phyloP scores from a whole-genome alignment of 2,113 vertebrate genomes.

The Hydrolagus affinis region DNA sequence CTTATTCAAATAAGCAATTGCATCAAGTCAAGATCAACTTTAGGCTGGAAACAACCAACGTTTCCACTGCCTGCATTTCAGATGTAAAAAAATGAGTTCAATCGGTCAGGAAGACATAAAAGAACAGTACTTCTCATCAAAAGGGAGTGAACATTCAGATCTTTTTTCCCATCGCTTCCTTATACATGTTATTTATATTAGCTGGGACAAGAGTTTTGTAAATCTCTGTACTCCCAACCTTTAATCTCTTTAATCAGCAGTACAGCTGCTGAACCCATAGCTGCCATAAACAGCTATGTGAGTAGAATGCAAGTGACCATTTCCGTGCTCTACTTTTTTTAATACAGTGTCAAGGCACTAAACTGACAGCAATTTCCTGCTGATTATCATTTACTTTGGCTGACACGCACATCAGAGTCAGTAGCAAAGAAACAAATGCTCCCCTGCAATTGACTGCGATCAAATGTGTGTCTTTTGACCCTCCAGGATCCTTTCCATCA shows the following conservation, averaged over 20 bases:
- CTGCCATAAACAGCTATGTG: no score
- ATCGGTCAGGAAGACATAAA: background rate
- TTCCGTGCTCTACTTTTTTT: no score
- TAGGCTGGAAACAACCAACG: no score
- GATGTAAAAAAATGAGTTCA: background rate
- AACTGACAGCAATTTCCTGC: background rate
- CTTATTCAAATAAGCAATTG: background rate
- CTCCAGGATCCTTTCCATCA: background rate
- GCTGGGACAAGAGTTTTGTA: background rate
- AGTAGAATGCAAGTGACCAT: no score
- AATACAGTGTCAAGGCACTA: background rate
- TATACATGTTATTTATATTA: background rate
- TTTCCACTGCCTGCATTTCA: no score
- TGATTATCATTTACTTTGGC: background rate
- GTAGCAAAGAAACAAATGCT: background rate
- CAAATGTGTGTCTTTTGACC: background rate
- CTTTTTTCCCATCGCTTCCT: background rate
- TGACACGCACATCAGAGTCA: background rate
- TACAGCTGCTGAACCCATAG: background rate
- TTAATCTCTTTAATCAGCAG: background rate
- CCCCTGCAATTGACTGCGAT: background rate
- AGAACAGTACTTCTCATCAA: background rate
- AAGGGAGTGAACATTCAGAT: background rate
- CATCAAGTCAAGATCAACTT: background rate
- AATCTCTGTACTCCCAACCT: background rate